Evolutionary conservation across 2,113 vertebrate genomes (phyloP), one percentile per base, ranked within the genome.

Genomic region (Procapra przewalskii): DNA sequence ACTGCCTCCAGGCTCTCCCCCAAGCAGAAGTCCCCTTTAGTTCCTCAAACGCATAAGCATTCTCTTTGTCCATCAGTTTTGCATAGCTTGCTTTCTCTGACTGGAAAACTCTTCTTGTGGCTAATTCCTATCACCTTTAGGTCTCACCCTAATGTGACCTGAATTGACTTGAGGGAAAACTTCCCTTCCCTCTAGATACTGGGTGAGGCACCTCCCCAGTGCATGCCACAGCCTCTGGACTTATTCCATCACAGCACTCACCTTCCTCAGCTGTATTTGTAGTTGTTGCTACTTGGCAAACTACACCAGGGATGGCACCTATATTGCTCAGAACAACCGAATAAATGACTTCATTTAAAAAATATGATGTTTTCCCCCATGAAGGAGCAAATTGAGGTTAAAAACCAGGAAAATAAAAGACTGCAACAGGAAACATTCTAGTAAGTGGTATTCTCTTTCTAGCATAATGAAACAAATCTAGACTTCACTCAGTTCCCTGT

Each of bases 401-500:
- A 50, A 55, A 91, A 83, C 45, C 5, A n/a, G 16, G 25, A 91
- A 96, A 95, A 95, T 40, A 88, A 81, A 19, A 92, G 43, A 45
- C 55, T 33, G 55, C 48, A 64, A 52, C 5, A 67, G 88, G 81
- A 97, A 91, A 50, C 36, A 88, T 14, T 54, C 79, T 83, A 87
- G 48, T 43, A n/a, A 85, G 50, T 33, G 67, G 23, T 77, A 96
- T 94, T 96, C 91, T 91, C 82, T 94, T 95, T 50, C 67, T 96
- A 8, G 79, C 59, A 97, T n/a, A 93, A 96, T 10, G 21, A 97
- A 83, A 45, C 29, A 83, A 48, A 94, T 57, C 91, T 59, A 60
- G 86, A 86, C 36, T 80, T 91, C 45, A 50, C n/a, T 67, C 60
- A 57, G 31, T 45, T 57, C n/a, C 77, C 55, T 40, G 43, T 96